Percentiles rank a stretch among this genome's conserved stretches.
Evolutionary conservation across 2,888 invertebrate species (phyloP).

Genomic region (Andrena bicolor): DNA sequence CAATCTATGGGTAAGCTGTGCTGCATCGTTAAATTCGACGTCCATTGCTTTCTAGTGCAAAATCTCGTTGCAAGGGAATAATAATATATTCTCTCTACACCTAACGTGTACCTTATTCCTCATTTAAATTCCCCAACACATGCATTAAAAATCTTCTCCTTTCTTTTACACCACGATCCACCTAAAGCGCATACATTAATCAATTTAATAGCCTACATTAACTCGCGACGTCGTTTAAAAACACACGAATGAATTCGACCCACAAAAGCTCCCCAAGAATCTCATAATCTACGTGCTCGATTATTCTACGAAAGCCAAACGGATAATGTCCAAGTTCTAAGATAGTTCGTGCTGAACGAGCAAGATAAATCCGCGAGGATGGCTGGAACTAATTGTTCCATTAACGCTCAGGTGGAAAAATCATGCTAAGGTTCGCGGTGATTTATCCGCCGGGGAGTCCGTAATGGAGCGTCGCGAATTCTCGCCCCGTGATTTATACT

Average conservation of each 20-base stretch:
- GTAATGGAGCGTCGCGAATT: not conserved
- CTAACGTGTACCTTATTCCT: too few relatives aligned
- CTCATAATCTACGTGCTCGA: not conserved
- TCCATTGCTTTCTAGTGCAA: not conserved
- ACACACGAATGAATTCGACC: not conserved
- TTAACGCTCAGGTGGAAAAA: slow-evolving; percentile 5
- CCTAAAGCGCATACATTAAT: too few relatives aligned
- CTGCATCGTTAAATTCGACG: slow-evolving; percentile 15
- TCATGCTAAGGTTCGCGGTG: slow-evolving; percentile 1
- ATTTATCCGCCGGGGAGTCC: not conserved
- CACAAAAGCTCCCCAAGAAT: not conserved
- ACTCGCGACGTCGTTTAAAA: not conserved
- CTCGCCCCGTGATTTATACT: slow-evolving; percentile 25
- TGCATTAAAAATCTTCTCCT: too few relatives aligned
- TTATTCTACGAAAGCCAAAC: not conserved
- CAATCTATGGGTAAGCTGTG: not conserved
- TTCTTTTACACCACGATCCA: too few relatives aligned
- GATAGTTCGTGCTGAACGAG: not conserved
- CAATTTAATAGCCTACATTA: not conserved
- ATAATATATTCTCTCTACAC: not conserved
- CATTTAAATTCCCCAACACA: too few relatives aligned
- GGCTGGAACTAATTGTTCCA: not conserved
- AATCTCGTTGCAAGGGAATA: not conserved
- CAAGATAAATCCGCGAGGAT: not conserved
- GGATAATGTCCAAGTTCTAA: not conserved